These are phyloP conservation scores for Alethe diademata DNA, from an alignment of 2,113 vertebrate genomes.

Conservation along the genomic window DNA sequence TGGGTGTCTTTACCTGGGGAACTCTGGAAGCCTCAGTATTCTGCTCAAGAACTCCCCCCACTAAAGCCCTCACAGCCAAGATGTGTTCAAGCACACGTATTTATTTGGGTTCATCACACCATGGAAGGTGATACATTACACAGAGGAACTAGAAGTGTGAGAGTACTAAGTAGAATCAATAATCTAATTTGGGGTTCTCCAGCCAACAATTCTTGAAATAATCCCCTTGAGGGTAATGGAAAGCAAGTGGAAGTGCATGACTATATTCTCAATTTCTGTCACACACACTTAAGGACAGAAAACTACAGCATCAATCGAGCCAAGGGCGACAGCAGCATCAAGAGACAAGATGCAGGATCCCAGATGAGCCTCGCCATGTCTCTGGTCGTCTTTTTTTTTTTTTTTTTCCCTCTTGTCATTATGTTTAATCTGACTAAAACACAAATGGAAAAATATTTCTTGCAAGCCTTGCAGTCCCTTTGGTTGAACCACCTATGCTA, in stretches of 20 bases:
- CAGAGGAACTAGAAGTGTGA: background rate
- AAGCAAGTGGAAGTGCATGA: background rate
- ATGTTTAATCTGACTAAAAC: background rate
- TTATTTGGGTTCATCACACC: background rate
- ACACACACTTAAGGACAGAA: background rate
- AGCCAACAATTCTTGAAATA: background rate
- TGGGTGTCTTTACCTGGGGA: background rate
- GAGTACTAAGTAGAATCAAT: background rate
- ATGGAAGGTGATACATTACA: background rate
- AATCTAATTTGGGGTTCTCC: background rate
- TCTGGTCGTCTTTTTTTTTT: too few species aligned
- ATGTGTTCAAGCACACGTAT: accelerated
- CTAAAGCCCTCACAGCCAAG: accelerated
- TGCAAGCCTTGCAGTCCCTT: background rate
- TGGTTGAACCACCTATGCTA: background rate
- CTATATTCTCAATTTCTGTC: background rate
- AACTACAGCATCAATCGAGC: background rate
- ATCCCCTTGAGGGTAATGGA: background rate
- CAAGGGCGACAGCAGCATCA: background rate
- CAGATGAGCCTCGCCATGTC: background rate
- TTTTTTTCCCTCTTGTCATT: accelerated
- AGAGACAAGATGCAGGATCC: background rate
- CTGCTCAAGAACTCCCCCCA: background rate
- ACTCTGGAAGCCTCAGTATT: background rate
- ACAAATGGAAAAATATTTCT: background rate